Percentiles rank a stretch among this genome's conserved stretches.
Conservation (phyloP, 2,113 vertebrate species). For the Sebastes fasciatus region DNA sequence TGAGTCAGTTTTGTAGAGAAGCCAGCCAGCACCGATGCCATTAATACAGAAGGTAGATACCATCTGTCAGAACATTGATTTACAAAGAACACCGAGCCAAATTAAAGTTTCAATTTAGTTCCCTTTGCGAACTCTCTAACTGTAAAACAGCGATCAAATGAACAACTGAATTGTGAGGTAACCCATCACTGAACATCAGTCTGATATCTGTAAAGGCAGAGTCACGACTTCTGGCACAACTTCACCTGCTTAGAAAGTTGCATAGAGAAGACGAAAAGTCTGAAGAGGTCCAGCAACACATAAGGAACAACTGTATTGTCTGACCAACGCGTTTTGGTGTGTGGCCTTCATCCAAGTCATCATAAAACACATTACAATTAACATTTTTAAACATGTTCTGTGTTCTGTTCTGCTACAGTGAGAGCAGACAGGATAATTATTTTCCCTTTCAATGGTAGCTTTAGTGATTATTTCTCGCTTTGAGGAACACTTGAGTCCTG, state of each 20-base stretch:
- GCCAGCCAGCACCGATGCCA: neutral
- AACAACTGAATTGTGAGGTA: neutral
- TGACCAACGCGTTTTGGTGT: neutral
- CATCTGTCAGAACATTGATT: slow-evolving; percentile 1
- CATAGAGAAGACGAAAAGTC: no score
- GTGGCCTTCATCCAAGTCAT: neutral
- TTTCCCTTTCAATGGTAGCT: neutral
- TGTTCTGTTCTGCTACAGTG: neutral
- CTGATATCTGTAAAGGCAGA: neutral
- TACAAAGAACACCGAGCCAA: neutral
- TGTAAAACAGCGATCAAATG: neutral
- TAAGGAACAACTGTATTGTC: neutral
- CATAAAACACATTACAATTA: neutral
- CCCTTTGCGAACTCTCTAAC: neutral
- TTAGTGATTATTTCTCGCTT: slow-evolving; percentile 8
- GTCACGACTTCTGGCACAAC: neutral
- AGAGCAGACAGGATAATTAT: neutral
- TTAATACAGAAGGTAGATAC: neutral
- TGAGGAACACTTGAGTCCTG: slow-evolving; percentile 8
- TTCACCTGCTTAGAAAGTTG: neutral
- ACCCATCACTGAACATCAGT: neutral
- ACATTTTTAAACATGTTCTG: neutral
- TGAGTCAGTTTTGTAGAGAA: neutral
- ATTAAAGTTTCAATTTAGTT: slow-evolving; percentile 1
- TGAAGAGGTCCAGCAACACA: neutral